Percentiles rank a stretch among this genome's conserved stretches.
phyloP scores from a whole-genome alignment of 2,797 vertebrate genomes.

The Perodicticus potto region DNA sequence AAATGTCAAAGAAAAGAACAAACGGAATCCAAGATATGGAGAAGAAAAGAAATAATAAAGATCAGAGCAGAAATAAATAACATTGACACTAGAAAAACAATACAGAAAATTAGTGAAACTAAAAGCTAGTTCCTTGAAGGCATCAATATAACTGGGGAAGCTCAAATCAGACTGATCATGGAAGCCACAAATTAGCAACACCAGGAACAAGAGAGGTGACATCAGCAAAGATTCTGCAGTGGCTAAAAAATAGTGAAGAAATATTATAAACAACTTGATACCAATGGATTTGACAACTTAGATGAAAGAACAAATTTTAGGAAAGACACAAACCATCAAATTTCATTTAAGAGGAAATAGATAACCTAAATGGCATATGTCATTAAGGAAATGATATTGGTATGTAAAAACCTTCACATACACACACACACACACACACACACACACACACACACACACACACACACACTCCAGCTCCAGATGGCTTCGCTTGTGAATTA shows the following conservation, averaged over 20 bases:
- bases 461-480: neutral
- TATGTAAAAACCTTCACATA: neutral
- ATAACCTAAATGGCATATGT: neutral
- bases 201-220: neutral
- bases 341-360: conserved; percentile 15
- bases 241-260: neutral
- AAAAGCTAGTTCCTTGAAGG: neutral
- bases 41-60: neutral
- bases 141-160: neutral
- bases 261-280: neutral
- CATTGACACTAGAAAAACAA: neutral
- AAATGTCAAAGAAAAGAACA: neutral
- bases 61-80: neutral
- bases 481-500: neutral
- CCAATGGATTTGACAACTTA: neutral
- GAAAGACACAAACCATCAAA: neutral
- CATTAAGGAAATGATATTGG: neutral
- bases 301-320: neutral
- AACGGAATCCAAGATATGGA: neutral
- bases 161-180: neutral
- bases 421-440: neutral
- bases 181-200: neutral
- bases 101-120: neutral
- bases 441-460: neutral
- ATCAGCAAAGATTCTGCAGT: neutral